Base-by-base conservation (phyloP, 2,797 vertebrate species). In the Enteromius unitaeniatus region DNA sequence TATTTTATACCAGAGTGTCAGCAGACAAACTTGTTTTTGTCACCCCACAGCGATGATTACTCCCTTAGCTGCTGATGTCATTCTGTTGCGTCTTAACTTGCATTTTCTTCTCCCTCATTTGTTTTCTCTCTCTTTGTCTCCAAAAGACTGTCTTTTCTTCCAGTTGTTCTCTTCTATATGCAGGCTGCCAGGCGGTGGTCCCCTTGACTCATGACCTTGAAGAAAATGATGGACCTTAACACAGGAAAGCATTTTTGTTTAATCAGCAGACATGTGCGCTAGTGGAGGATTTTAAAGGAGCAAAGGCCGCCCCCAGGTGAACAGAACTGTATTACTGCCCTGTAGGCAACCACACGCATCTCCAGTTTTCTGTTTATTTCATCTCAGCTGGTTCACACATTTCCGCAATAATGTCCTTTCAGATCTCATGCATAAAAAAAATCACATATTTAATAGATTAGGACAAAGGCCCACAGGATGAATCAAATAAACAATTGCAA, bases 151-250 rank as follows among this genome's bases (percentile, higher is more conserved):
- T 47, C 3, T 21, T 58, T 60, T 55, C 5, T 53, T 14, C 37
- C 75, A 15, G 40, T 88, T 60, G 73, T 79, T 83, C 49, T 79
- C 45, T 67, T 77, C 60, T 83, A 89, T 87, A 86, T 88, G 85
- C 78, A 70, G 55, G 72, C 45, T 84, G 79, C 83, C 86, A 80
- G 79, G 78, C 31, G 81, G 62, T 62, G 79, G 55, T 88, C 90
- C 87, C 89, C 90, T 87, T 90, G 91, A 91, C 89, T 89, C 65
- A 26, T 47, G 88, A 87, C 91, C 90, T 89, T 85, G 80, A 83
- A 0, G 2, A 23, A 79, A 68, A 79, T 10, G 14, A 69, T 69
- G 47, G 89, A 85, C 90, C 89, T 88, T 82, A 79, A 85, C 58
- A 68, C 11, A 83, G 40, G 78, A 40, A 83, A 55, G 70, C 34